These are phyloP conservation scores for Poeciliopsis infans DNA, from an alignment of 2,797 vertebrate genomes.

Conservation along the genomic window DNA sequence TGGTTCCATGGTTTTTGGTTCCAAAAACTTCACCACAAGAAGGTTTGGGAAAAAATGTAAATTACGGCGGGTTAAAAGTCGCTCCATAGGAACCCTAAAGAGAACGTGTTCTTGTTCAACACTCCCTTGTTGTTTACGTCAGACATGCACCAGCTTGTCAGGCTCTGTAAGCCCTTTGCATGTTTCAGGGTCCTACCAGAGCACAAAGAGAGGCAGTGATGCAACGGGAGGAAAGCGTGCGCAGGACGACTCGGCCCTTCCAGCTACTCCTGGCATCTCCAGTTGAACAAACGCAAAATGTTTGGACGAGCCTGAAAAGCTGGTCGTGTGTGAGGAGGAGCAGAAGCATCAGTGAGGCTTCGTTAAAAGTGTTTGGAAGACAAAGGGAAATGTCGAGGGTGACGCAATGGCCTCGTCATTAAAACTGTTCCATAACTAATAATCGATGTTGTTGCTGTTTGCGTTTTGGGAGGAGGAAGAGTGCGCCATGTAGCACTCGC, in stretches of 20 bases:
- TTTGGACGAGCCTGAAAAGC: slow-evolving; percentile 14
- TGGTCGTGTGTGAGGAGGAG: not conserved
- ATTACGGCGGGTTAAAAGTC: slow-evolving; percentile 37
- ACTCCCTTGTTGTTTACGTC: slow-evolving; percentile 15
- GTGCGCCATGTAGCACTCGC: not conserved
- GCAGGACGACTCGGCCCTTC: slow-evolving; percentile 32
- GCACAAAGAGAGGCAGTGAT: slow-evolving; percentile 60
- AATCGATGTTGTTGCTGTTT: not conserved
- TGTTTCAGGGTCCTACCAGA: slow-evolving; percentile 49
- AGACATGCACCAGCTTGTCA: slow-evolving; percentile 5
- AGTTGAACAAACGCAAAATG: slow-evolving; percentile 17
- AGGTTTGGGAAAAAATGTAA: slow-evolving; percentile 14
- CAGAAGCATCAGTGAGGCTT: not conserved
- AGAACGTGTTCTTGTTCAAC: slow-evolving; percentile 16
- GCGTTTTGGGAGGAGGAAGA: not conserved
- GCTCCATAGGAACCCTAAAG: slow-evolving; percentile 23
- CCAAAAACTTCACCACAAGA: slow-evolving; percentile 35
- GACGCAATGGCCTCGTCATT: not conserved
- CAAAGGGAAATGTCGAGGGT: too few relatives aligned
- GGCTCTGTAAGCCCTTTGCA: slow-evolving; percentile 43
- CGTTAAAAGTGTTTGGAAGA: not conserved
- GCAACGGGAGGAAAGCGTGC: slow-evolving; percentile 70
- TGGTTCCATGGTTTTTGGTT: slow-evolving; percentile 10
- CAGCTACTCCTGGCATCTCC: slow-evolving; percentile 42
- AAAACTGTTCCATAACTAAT: not conserved